Evolutionary conservation across 92 coral and sea anemone species (phyloP).

Genomic region (Ricordea florida): DNA sequence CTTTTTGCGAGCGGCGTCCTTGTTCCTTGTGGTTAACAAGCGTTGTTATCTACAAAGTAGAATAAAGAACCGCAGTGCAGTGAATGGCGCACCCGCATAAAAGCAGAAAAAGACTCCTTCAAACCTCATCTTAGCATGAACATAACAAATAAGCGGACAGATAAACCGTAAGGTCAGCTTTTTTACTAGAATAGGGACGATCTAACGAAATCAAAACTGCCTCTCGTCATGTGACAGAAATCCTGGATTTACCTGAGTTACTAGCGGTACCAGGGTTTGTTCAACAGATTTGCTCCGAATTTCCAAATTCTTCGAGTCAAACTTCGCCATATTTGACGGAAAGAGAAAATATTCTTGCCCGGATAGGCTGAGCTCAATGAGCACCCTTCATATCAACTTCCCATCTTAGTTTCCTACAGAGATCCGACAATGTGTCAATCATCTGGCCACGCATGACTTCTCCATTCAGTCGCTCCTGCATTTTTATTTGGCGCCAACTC

Average conservation of each 20-base stretch:
- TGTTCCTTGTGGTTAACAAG: slow-evolving; percentile 94
- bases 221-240: slow-evolving; percentile 1
- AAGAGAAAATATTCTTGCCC: neutral
- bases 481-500: slow-evolving; percentile 25
- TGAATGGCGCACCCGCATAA: neutral
- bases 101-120: neutral
- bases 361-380: slow-evolving; percentile 14
- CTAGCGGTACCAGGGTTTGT: slow-evolving; percentile 94
- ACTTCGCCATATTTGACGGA: slow-evolving; percentile 69
- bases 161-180: neutral
- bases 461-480: neutral
- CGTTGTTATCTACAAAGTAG: slow-evolving; percentile 79
- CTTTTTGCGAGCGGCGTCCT: slow-evolving; percentile 70
- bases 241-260: slow-evolving; percentile 73
- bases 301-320: slow-evolving; percentile 90
- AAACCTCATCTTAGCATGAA: neutral
- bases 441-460: slow-evolving; percentile 71
- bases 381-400: slow-evolving; percentile 39
- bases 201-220: too few relatives aligned
- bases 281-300: slow-evolving; percentile 96
- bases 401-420: neutral
- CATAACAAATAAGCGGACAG: neutral
- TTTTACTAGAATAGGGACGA: neutral
- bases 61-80: slow-evolving; percentile 1
- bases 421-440: slow-evolving; percentile 64